Base-by-base conservation (phyloP, 1,140 invertebrate species). In the Listronotus oregonensis region DNA sequence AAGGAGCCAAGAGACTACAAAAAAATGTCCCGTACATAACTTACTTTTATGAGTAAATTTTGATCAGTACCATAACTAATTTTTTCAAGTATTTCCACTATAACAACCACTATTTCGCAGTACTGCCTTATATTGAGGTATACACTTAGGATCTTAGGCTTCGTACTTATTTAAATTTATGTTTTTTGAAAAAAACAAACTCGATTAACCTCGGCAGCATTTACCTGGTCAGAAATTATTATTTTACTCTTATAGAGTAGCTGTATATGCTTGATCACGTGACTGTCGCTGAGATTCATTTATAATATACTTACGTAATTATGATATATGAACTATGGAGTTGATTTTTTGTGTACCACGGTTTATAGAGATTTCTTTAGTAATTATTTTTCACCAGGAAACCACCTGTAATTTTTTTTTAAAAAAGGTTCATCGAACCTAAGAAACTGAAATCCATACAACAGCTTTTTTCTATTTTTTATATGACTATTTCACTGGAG, bases 241-340 rank as follows among this genome's bases (percentile, higher is more conserved):
- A 54, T 63, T 63, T 64, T 60, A 56, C 68, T 70, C 68, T 70
- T 67, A 70, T 70, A 70, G 68, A 70, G 68, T 56, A 67, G 62
- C 58, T 62, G 49, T 60, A 62, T 67, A 54, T 51, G 40, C 42
- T 40, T 59, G 52, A 43, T 18, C 40, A 21, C 34, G 43, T 18
- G 56, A 40, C 46, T 57, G 46, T 31, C 44, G 39, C 12, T 15
- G 14, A 43, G 11, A 34, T 17, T 11, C 12, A 44, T 56, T 55
- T 64, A 21, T 31, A 17, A 32, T 18, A 42, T 47, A 58, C 34
- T 11, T 46, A 49, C 43, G 7, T 49, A 46, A 46, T 47, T 49
- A 40, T 47, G 8, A 56, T 46, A 63, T 39, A 52, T 37, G n/a
- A 37, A 34, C 32, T 34, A 34, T 47, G 21, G 52, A 39, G 49